Evolutionary conservation across 2,113 vertebrate genomes (phyloP).

Genomic region (Forbesichthys papilliferus): DNA sequence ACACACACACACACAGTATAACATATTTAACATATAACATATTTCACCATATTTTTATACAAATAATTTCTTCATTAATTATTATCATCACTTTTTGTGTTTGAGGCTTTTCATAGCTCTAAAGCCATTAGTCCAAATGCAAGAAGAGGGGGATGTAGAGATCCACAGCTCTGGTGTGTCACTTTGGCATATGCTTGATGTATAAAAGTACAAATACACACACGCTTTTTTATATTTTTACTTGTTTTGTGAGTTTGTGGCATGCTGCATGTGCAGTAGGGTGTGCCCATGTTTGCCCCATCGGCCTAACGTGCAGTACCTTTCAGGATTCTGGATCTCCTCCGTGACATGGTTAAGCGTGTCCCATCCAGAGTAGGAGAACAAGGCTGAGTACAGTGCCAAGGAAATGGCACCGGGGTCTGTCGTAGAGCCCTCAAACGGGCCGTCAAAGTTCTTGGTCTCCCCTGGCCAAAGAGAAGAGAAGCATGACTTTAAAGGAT

Average conservation of each 20-base stretch:
- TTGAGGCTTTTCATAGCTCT: no score
- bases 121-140: no score
- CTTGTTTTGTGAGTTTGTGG: not conserved
- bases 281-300: no score
- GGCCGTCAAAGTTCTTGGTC: slow-evolving; percentile 74
- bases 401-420: slow-evolving; percentile 79
- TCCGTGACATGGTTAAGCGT: slow-evolving; percentile 88
- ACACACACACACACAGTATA: no score
- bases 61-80: no score
- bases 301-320: slow-evolving; percentile 56
- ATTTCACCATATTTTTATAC: no score
- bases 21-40: no score
- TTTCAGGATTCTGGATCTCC: slow-evolving; percentile 85
- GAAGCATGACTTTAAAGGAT: not conserved
- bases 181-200: no score
- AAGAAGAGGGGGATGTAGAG: no score
- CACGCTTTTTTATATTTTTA: not conserved
- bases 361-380: slow-evolving; percentile 89
- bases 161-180: no score
- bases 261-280: not conserved
- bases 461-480: slow-evolving; percentile 63
- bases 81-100: no score
- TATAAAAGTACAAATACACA: no score
- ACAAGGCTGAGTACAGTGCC: slow-evolving; percentile 88
- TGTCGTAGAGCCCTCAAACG: slow-evolving; percentile 79